A percentile compares a stretch with the other conserved stretches of the same genome.
Evolutionary conservation across 1,140 invertebrate genomes (phyloP).

Genomic region (Cotesia vestalis): DNA sequence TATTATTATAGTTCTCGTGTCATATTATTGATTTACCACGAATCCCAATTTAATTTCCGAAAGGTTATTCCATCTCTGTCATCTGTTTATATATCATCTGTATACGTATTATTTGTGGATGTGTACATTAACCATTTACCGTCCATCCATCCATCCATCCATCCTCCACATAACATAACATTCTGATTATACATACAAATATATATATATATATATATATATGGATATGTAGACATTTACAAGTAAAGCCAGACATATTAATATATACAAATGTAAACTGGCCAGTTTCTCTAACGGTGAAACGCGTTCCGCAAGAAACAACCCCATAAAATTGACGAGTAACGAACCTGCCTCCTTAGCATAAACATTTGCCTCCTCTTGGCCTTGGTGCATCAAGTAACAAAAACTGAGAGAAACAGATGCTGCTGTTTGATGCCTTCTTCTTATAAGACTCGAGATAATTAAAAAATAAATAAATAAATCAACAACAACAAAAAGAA

Average conservation of each 20-base stretch:
- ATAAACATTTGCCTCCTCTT: constrained; percentile 30
- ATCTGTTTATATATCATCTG: constrained; percentile 15
- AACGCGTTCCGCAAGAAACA: constrained; percentile 33
- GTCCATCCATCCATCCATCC: no score
- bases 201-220: constrained; percentile 3
- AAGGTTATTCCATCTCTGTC: constrained; percentile 17
- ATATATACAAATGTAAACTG: constrained; percentile 19
- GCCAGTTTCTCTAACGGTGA: constrained; percentile 37
- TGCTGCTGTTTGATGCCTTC: constrained; percentile 10
- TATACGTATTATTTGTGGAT: no score
- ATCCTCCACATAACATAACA: no score
- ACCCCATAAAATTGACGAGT: constrained; percentile 40
- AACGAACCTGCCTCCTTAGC: constrained; percentile 37
- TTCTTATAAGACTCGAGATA: background rate
- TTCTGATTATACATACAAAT: background rate
- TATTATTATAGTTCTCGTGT: constrained; percentile 37
- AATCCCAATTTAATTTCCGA: constrained; percentile 48
- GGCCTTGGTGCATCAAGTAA: constrained; percentile 13
- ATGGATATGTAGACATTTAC: background rate
- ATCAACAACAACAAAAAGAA: background rate
- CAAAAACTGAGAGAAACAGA: constrained; percentile 9
- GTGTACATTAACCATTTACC: no score
- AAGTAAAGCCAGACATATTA: background rate
- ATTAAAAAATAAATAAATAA: background rate
- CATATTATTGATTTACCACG: constrained; percentile 54